A percentile compares a stretch with the other conserved stretches of the same genome.
phyloP scores from a whole-genome alignment of 2,797 vertebrate species.

The Hoplostethus atlanticus region DNA sequence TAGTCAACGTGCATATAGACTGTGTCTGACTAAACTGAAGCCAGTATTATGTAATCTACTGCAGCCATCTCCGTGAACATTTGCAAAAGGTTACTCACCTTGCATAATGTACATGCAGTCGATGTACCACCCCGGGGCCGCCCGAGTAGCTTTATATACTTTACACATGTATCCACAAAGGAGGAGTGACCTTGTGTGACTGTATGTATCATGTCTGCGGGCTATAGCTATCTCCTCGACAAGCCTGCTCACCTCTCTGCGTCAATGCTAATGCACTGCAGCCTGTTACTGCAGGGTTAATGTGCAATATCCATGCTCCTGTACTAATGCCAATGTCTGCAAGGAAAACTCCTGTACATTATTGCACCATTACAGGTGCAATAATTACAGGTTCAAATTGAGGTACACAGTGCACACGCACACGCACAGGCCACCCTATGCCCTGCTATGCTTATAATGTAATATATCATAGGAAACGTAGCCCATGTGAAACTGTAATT shows the following conservation, averaged over 20 bases:
- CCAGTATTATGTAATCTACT: constrained; percentile 8
- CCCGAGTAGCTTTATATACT: constrained; percentile 30
- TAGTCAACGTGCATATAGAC: background rate
- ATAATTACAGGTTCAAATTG: constrained; percentile 21
- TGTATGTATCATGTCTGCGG: constrained; percentile 47
- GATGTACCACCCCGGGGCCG: constrained; percentile 35
- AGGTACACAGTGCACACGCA: constrained; percentile 37
- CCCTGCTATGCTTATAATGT: constrained; percentile 36
- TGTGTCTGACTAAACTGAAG: background rate
- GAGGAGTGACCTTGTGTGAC: constrained; percentile 61
- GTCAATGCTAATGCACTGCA: constrained; percentile 24
- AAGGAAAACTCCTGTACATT: constrained; percentile 40
- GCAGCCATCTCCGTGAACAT: constrained; percentile 11
- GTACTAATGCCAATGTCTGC: background rate
- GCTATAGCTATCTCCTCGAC: constrained; percentile 43
- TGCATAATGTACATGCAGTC: background rate
- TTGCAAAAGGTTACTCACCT: constrained; percentile 29
- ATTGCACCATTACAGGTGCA: constrained; percentile 45
- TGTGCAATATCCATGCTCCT: constrained; percentile 28
- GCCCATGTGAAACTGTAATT: constrained; percentile 28
- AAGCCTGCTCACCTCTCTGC: constrained; percentile 33
- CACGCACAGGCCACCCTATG: constrained; percentile 5
- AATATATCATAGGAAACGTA: constrained; percentile 46
- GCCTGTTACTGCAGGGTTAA: constrained; percentile 39
- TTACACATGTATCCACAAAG: constrained; percentile 43